Conservation (phyloP, 1,140 invertebrate species). For the Melanaphis sacchari region DNA sequence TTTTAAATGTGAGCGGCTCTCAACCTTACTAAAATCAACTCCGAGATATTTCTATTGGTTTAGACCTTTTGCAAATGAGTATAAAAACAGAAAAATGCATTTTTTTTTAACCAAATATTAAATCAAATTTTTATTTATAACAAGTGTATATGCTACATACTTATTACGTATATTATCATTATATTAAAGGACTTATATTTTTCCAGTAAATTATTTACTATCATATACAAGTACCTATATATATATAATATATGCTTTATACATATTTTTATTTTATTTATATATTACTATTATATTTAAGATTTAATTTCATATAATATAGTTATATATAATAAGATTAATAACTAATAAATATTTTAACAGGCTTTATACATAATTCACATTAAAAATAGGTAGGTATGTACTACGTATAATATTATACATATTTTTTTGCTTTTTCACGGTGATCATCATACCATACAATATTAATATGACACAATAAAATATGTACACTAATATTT, state of each 20-base stretch:
- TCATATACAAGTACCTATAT: too few species aligned
- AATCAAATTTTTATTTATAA: not conserved
- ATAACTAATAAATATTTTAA: not conserved
- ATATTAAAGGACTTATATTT: not conserved
- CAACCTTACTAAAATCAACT: slow-evolving; percentile 6
- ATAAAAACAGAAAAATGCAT: not conserved
- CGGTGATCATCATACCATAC: not conserved
- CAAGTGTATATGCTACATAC: not conserved
- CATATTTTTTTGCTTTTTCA: not conserved
- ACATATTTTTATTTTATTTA: not conserved
- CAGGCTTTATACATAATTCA: not conserved
- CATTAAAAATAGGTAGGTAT: not conserved
- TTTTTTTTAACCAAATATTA: not conserved
- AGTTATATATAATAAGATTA: not conserved
- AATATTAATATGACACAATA: not conserved
- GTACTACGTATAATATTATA: not conserved
- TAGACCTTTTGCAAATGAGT: not conserved
- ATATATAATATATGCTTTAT: not conserved
- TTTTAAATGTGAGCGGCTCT: not conserved
- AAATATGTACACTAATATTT: not conserved
- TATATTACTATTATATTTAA: not conserved
- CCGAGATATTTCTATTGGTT: not conserved
- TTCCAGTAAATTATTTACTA: not conserved
- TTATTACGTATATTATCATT: not conserved
- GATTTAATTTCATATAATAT: not conserved